Evolutionary conservation across 2,113 vertebrate species (phyloP), one percentile per base, ranked within the genome.

Genomic region (Periophthalmus modestus): DNA sequence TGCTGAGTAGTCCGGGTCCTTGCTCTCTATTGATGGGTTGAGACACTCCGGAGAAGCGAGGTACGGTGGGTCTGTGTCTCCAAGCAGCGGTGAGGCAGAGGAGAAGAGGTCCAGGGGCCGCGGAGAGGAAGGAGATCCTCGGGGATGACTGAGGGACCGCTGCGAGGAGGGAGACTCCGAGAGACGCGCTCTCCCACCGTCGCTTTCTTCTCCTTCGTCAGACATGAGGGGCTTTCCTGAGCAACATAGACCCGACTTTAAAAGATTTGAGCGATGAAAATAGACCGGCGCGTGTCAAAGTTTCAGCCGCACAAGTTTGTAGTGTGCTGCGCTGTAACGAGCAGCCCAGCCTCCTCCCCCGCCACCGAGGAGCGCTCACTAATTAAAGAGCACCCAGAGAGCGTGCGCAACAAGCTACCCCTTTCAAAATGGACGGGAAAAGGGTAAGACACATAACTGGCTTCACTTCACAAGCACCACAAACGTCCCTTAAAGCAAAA

Each of bases 131-230:
- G 86, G 83, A 50, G 89, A 91, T 85, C 75, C 87, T 81, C 66
- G 81, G 72, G 78, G 89, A 80, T 85, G 82, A 79, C 79, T 58
- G 73, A 71, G 54, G 6, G 82, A 73, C 81, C 71, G 75, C 72
- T 88, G 82, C 69, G 86, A 76, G 54, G 89, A 85, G 58, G 87
- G 78, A 74, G 89, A 85, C 72, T 71, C 83, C 5, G 86, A 84
- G 71, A 86, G 82, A 58, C 57, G 89, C 73, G 78, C 83, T 80
- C 78, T 77, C 80, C 84, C 89, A 19, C 82, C 82, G 82, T 89
- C 87, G 86, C 78, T 87, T 78, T 89, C 91, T 36, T 90, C 88
- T 36, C 79, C 87, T 65, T 91, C 91, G 84, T 93, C 93, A 91
- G 83, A 93, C 93, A 93, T 94, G 50, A 72, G 69, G 19, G 74